Conservation (phyloP, 2,113 vertebrate genomes). For the Guaruba guarouba region DNA sequence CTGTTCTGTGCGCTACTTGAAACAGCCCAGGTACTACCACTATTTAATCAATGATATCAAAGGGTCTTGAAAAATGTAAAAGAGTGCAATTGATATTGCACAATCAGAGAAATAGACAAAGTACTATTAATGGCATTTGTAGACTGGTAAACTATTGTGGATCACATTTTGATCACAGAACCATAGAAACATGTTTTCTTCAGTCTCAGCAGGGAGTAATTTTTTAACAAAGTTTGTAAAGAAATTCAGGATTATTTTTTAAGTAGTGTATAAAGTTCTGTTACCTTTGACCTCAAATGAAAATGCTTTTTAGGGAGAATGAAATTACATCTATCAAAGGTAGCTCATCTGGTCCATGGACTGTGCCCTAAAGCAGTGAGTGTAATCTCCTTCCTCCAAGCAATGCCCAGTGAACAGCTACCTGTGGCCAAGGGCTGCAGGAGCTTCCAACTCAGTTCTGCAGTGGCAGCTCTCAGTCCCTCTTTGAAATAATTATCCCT, state of each 20-base stretch:
- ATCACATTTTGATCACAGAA: background rate
- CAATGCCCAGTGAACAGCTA: rapidly evolving
- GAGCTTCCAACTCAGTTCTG: background rate
- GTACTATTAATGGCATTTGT: background rate
- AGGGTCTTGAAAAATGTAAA: background rate
- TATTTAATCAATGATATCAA: background rate
- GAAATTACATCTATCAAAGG: background rate
- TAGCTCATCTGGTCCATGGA: background rate
- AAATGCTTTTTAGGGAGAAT: background rate
- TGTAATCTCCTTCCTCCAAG: background rate
- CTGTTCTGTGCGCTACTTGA: background rate
- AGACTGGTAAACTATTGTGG: background rate
- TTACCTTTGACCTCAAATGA: background rate
- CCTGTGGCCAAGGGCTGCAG: background rate
- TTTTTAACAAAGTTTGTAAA: background rate
- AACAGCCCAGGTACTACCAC: background rate
- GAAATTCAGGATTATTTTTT: background rate
- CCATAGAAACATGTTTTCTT: background rate
- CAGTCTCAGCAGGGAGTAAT: background rate
- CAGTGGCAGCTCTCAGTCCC: background rate
- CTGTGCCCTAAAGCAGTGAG: background rate
- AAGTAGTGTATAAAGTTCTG: background rate
- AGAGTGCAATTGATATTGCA: background rate
- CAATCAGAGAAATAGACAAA: background rate
- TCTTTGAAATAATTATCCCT: background rate